A percentile compares a stretch with the other conserved stretches of the same genome.
Evolutionary conservation across 2,797 vertebrate genomes (phyloP).

Genomic region (Acridotheres tristis): DNA sequence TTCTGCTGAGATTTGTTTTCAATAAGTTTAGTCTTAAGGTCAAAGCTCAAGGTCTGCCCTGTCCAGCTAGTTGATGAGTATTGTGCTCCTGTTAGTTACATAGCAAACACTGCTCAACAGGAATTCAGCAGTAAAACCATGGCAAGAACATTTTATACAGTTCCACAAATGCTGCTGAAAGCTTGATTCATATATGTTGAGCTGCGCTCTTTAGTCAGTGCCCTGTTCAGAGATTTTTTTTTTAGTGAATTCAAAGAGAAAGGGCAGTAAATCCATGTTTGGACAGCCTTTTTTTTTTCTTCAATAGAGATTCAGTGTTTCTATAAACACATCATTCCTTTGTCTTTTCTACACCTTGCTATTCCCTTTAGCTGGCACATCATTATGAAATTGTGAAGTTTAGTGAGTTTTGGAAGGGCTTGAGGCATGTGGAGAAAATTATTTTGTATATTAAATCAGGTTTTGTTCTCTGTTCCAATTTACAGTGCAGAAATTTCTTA

Average conservation of each 20-base stretch:
- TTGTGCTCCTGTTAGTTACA: accelerated
- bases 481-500: neutral
- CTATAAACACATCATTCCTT: neutral
- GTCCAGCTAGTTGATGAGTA: neutral
- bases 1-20: neutral
- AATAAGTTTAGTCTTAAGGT: accelerated
- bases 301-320: neutral
- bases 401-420: neutral
- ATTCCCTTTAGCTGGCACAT: neutral
- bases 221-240: neutral
- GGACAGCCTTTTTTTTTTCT: neutral
- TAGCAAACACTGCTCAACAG: neutral
- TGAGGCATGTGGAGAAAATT: neutral
- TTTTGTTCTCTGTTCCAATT: slow-evolving; percentile 3
- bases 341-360: neutral
- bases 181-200: neutral
- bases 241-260: neutral
- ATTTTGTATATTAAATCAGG: neutral
- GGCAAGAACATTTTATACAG: accelerated
- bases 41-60: neutral
- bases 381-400: neutral
- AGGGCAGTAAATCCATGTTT: neutral
- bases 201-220: neutral
- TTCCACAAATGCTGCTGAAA: neutral
- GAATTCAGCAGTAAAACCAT: neutral